Evolutionary conservation across 2,113 vertebrate genomes (phyloP).

Genomic region (Passer montanus): DNA sequence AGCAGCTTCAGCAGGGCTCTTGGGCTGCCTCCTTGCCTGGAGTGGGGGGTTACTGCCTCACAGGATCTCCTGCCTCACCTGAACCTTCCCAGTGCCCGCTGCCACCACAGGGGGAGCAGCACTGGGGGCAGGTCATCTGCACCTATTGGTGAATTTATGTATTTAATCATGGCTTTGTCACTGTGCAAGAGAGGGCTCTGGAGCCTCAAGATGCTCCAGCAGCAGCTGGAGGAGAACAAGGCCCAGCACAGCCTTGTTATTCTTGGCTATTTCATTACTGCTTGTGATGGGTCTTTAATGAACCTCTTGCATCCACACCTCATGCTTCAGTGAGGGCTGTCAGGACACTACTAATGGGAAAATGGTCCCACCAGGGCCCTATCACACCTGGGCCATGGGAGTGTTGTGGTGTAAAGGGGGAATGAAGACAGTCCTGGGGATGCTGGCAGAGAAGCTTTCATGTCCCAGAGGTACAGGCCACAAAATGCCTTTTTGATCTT

Average conservation of each 20-base stretch:
- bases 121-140: neutral
- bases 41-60: neutral
- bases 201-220: neutral
- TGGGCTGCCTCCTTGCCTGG: neutral
- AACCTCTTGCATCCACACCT: neutral
- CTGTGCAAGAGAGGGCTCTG: neutral
- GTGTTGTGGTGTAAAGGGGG: neutral
- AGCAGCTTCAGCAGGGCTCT: neutral
- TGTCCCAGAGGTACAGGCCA: rapidly evolving
- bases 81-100: neutral
- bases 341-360: neutral
- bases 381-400: neutral
- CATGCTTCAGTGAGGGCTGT: neutral
- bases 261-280: neutral
- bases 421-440: neutral
- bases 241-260: neutral
- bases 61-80: neutral
- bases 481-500: neutral
- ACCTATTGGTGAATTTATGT: rapidly evolving
- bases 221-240: neutral
- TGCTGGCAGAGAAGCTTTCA: neutral
- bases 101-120: rapidly evolving
- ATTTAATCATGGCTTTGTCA: rapidly evolving
- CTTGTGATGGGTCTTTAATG: neutral
- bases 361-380: neutral